These are phyloP conservation scores for Megaleporinus macrocephalus DNA, from an alignment of 2,113 vertebrate species.

Conservation along the genomic window DNA sequence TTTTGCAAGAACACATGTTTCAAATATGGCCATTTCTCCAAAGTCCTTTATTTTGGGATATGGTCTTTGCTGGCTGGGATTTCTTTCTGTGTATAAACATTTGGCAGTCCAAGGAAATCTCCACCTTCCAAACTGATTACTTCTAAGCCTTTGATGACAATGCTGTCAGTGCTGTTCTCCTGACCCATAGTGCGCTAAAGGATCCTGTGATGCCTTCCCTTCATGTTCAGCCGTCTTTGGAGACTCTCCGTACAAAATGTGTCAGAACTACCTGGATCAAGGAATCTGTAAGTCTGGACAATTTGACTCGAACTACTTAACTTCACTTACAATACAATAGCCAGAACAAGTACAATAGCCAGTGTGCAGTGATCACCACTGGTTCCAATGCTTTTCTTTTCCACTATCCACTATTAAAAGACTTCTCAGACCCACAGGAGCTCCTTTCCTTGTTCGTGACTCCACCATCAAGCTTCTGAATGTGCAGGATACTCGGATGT, in stretches of 20 bases:
- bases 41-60: no score
- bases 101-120: background rate
- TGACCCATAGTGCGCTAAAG: slow-evolving; percentile 36
- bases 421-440: no score
- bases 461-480: no score
- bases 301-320: slow-evolving; percentile 1
- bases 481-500: no score
- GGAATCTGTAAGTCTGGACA: slow-evolving; percentile 35
- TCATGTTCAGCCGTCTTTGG: slow-evolving; percentile 3
- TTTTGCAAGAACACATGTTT: no score
- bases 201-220: slow-evolving; percentile 1
- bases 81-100: slow-evolving; percentile 15
- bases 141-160: background rate
- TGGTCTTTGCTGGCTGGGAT: slow-evolving; percentile 10
- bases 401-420: no score
- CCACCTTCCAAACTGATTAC: background rate
- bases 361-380: background rate
- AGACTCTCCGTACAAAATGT: slow-evolving; percentile 32
- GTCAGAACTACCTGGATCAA: slow-evolving; percentile 30
- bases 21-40: no score
- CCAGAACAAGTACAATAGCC: slow-evolving; percentile 26
- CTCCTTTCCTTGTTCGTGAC: no score
- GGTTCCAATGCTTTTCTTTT: no score
- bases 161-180: background rate
- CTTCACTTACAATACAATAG: no score